Percentiles rank a stretch among this genome's conserved stretches.
Conservation (phyloP, 2,113 vertebrate genomes). For the Galeopterus variegatus region DNA sequence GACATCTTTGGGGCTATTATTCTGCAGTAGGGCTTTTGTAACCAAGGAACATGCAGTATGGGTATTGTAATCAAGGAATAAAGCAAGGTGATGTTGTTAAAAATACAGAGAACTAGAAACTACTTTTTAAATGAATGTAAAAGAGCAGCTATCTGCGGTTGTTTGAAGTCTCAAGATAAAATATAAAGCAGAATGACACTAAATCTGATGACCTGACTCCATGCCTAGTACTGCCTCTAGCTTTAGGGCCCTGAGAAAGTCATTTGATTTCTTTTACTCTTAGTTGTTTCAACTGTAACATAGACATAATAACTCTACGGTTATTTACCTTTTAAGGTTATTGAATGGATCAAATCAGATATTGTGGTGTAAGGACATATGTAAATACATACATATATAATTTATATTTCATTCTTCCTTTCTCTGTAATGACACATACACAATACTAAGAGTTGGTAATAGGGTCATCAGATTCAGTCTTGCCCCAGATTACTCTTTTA, state of each 20-base stretch:
- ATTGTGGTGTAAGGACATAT: neutral
- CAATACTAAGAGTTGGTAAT: neutral
- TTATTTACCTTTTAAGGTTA: conserved; percentile 12
- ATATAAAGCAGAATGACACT: neutral
- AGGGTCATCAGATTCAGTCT: neutral
- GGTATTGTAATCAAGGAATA: neutral
- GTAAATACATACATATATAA: neutral
- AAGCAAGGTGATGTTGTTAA: neutral
- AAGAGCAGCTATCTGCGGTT: neutral
- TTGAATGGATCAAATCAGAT: neutral
- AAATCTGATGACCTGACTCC: neutral
- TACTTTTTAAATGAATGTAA: conserved; percentile 13
- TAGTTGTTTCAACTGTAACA: neutral
- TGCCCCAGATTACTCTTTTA: conserved; percentile 18
- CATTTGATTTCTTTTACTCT: conserved; percentile 17
- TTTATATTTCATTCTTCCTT: neutral
- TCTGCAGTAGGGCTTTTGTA: neutral
- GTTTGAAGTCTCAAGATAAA: neutral
- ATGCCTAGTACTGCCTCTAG: neutral
- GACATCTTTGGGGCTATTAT: neutral
- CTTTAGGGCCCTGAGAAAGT: neutral
- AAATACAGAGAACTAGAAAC: neutral
- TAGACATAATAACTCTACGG: neutral
- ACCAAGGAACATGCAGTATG: neutral
- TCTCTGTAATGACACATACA: neutral